Evolutionary conservation across 2,888 invertebrate species (phyloP).

Genomic region (Hemaris fuciformis): DNA sequence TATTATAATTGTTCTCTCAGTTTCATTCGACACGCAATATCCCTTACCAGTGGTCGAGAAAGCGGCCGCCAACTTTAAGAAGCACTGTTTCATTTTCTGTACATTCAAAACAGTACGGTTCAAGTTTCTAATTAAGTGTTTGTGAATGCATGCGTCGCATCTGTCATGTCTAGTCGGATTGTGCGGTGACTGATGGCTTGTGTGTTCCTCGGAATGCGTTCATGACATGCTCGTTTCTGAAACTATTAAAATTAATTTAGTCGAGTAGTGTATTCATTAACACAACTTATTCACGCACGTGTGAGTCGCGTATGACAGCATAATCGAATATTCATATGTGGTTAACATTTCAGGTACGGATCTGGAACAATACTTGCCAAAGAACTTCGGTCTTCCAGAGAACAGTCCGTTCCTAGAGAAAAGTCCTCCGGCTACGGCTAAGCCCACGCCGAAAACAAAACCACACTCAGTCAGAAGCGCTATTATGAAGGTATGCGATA

Average conservation of each 20-base stretch:
- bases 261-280: slow-evolving; percentile 2
- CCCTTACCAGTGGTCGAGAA: background rate
- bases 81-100: slow-evolving; percentile 10
- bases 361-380: slow-evolving; percentile 83
- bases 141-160: slow-evolving; percentile 43
- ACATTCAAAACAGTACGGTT: slow-evolving; percentile 28
- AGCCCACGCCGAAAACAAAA: slow-evolving; percentile 63
- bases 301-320: background rate
- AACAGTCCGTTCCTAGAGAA: slow-evolving; percentile 76
- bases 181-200: slow-evolving; percentile 35
- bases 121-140: slow-evolving; percentile 44
- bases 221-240: slow-evolving; percentile 8
- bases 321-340: background rate
- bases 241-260: slow-evolving; percentile 3
- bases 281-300: background rate
- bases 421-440: slow-evolving; percentile 72
- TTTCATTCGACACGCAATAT: slow-evolving; percentile 6
- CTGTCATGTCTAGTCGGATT: slow-evolving; percentile 36
- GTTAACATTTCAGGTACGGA: slow-evolving; percentile 75
- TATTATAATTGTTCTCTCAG: background rate
- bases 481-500: slow-evolving; percentile 60
- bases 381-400: slow-evolving; percentile 83
- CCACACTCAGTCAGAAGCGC: slow-evolving; percentile 51
- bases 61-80: background rate
- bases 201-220: slow-evolving; percentile 31